Conservation (phyloP, 2,888 invertebrate species). For the Campaea margaritaria region DNA sequence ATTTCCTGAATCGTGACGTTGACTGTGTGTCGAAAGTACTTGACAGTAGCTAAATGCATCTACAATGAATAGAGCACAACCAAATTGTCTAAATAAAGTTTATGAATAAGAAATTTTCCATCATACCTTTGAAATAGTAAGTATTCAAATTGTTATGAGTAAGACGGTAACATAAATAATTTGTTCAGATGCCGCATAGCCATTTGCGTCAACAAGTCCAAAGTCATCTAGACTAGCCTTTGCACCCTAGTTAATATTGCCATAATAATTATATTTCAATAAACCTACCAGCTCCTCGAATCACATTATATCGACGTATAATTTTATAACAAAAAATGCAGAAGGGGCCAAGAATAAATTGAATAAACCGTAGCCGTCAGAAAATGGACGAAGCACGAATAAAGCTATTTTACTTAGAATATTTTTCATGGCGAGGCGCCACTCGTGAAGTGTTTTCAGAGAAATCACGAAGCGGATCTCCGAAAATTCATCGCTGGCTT, state of each 20-base stretch:
- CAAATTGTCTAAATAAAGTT: no score
- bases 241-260: neutral
- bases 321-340: constrained; percentile 3
- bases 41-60: no score
- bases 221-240: no score
- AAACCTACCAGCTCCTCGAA: neutral
- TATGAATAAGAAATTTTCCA: no score
- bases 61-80: no score
- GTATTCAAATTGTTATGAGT: no score
- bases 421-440: constrained; percentile 40
- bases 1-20: no score
- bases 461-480: constrained; percentile 53
- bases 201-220: no score
- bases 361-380: constrained; percentile 47
- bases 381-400: constrained; percentile 40
- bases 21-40: no score
- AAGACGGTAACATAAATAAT: no score
- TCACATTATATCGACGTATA: neutral
- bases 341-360: constrained; percentile 35
- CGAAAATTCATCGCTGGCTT: constrained; percentile 54
- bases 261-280: neutral
- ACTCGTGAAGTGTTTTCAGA: constrained; percentile 53
- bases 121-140: no score
- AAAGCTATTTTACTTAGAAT: constrained; percentile 49
- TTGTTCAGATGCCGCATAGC: no score